phyloP scores from a whole-genome alignment of 2,797 vertebrate genomes.

The Aselliscus stoliczkanus region DNA sequence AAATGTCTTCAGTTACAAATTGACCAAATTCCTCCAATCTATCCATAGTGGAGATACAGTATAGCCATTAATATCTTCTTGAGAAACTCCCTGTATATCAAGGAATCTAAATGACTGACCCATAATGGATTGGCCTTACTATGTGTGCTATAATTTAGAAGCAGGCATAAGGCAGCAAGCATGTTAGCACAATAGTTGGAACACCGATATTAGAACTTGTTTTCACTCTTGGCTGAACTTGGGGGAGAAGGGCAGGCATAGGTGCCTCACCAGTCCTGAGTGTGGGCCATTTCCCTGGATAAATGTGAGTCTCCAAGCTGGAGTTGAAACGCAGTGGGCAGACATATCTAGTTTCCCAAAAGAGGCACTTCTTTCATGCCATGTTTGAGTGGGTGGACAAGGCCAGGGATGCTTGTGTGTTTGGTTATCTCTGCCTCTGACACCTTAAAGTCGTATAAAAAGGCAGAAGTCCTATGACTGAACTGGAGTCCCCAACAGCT shows the following conservation, averaged over 20 bases:
- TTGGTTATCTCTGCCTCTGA: background rate
- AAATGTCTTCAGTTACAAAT: background rate
- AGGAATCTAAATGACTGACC: background rate
- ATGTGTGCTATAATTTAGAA: background rate
- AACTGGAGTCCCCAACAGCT: background rate
- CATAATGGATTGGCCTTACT: background rate
- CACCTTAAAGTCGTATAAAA: background rate
- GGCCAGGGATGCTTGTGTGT: background rate
- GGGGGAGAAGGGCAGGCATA: background rate
- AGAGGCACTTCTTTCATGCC: background rate
- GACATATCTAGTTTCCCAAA: background rate
- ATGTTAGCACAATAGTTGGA: background rate
- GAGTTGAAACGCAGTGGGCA: background rate
- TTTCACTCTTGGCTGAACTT: background rate
- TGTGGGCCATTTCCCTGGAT: background rate
- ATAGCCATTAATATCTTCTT: background rate
- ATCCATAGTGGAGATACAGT: background rate
- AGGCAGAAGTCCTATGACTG: background rate
- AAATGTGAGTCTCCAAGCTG: background rate
- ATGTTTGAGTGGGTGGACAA: background rate
- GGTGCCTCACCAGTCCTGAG: background rate
- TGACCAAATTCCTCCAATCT: background rate
- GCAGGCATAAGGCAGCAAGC: background rate
- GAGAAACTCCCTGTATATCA: background rate
- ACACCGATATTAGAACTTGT: background rate